Conservation (phyloP, 2,888 invertebrate species). For the Eupithecia exiguata region DNA sequence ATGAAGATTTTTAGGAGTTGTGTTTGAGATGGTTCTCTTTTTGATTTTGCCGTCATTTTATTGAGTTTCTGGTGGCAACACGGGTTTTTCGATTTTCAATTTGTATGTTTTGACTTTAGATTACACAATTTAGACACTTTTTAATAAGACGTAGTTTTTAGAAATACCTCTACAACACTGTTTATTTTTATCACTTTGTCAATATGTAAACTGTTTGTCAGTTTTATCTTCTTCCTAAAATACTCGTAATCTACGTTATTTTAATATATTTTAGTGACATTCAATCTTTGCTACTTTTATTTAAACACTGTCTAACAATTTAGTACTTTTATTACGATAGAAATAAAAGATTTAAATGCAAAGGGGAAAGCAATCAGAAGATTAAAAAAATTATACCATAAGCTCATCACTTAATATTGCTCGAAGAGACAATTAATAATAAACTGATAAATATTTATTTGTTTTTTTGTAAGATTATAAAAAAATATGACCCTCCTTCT, state of each 20-base stretch:
- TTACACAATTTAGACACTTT: not conserved
- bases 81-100: not conserved
- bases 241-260: not conserved
- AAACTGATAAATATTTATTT: too few relatives aligned
- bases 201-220: not conserved
- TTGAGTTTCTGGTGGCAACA: slow-evolving; percentile 30
- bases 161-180: not conserved
- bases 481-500: too few relatives aligned
- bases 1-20: slow-evolving; percentile 64
- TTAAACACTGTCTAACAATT: not conserved
- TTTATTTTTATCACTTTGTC: not conserved
- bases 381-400: too few relatives aligned
- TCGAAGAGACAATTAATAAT: too few relatives aligned
- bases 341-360: too few relatives aligned
- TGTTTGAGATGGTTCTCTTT: slow-evolving; percentile 58
- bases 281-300: not conserved
- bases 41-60: slow-evolving; percentile 58
- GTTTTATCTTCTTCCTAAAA: not conserved
- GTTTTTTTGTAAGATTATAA: too few relatives aligned
- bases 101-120: not conserved
- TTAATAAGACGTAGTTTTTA: not conserved
- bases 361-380: too few relatives aligned
- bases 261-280: not conserved
- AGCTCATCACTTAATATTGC: too few relatives aligned
- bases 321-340: too few relatives aligned